phyloP scores from a whole-genome alignment of 2,113 vertebrate genomes.

The Poeciliopsis prolifica region DNA sequence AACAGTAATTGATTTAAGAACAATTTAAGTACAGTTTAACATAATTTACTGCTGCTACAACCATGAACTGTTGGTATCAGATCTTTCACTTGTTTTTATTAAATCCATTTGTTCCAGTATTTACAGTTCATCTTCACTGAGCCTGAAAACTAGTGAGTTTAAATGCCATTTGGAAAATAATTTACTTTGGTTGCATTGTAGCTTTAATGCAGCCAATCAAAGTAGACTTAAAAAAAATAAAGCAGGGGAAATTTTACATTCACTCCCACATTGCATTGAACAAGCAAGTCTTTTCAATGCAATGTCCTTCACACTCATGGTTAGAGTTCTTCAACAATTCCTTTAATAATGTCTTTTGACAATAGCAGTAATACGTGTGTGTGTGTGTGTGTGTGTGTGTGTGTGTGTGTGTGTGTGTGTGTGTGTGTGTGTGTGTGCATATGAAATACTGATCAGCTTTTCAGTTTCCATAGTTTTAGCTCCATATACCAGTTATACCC shows the following conservation, averaged over 20 bases:
- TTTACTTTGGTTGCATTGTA: too few relatives aligned
- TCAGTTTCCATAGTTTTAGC: constrained; percentile 32
- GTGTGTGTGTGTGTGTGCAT: constrained; percentile 7
- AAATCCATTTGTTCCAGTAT: too few relatives aligned
- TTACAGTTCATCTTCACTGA: too few relatives aligned
- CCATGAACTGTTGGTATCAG: too few relatives aligned
- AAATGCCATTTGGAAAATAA: too few relatives aligned
- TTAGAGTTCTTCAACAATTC: constrained; percentile 44
- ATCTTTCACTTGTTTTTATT: too few relatives aligned
- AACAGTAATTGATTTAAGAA: too few relatives aligned
- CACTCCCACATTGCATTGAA: constrained; percentile 15
- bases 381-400: constrained; percentile 16
- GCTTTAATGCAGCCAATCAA: too few relatives aligned
- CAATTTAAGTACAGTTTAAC: too few relatives aligned
- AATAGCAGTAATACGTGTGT: constrained; percentile 46
- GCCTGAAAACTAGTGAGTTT: too few relatives aligned
- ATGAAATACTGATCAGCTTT: constrained; percentile 45
- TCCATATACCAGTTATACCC: not conserved
- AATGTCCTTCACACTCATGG: constrained; percentile 59
- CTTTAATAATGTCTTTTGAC: constrained; percentile 41
- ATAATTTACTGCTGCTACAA: too few relatives aligned
- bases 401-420: constrained; percentile 18
- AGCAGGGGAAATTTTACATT: not conserved
- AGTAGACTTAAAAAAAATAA: too few relatives aligned
- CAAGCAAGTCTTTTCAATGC: constrained; percentile 28